phyloP scores from a whole-genome alignment of 1,140 invertebrate genomes.

The Holotrichia oblita region DNA sequence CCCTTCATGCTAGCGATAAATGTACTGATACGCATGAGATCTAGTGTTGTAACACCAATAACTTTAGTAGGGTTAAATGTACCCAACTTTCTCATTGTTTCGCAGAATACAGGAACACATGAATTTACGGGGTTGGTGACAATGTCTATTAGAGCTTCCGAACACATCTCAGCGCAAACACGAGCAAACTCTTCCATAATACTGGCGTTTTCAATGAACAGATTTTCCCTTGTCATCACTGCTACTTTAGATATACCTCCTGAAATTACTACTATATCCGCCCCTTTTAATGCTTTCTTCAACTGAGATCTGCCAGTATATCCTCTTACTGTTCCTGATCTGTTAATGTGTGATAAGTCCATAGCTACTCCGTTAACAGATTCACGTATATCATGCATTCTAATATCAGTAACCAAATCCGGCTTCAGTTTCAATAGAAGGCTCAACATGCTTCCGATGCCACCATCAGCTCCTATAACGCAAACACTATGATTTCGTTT shows the following conservation, averaged over 20 bases:
- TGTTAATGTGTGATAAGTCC: conserved; percentile 96
- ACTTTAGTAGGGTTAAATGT: conserved; percentile 68
- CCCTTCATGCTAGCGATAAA: conserved; percentile 33
- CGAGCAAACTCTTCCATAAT: conserved; percentile 70
- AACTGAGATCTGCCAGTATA: conserved; percentile 68
- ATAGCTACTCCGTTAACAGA: conserved; percentile 94
- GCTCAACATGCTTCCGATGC: conserved; percentile 95
- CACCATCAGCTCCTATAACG: conserved; percentile 93
- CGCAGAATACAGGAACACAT: conserved; percentile 75
- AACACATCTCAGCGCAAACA: conserved; percentile 66
- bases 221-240: conserved; percentile 67
- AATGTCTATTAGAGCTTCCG: conserved; percentile 73
- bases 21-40: conserved; percentile 51
- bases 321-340: conserved; percentile 81
- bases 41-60: conserved; percentile 57
- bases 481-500: conserved; percentile 69
- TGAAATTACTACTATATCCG: conserved; percentile 72
- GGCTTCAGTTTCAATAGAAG: conserved; percentile 90
- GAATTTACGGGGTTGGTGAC: conserved; percentile 76
- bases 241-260: conserved; percentile 75
- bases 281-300: conserved; percentile 54
- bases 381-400: conserved; percentile 92
- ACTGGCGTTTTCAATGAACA: conserved; percentile 75
- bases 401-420: conserved; percentile 75
- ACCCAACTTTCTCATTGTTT: conserved; percentile 71